These are phyloP conservation scores for Pogoniulus pusillus DNA, from an alignment of 2,797 vertebrate species.

Conservation along the genomic window DNA sequence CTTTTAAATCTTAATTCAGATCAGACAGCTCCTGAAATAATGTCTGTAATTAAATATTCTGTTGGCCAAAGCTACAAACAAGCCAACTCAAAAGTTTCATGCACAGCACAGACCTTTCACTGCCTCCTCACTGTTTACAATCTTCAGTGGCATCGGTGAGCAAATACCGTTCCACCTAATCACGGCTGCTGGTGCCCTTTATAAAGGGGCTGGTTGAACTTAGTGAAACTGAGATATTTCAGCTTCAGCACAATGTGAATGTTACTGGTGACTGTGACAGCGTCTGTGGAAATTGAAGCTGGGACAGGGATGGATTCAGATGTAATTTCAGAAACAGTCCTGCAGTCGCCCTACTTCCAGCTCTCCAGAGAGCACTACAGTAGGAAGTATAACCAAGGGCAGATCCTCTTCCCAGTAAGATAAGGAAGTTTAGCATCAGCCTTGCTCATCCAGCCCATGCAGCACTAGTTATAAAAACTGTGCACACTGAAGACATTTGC, in stretches of 20 bases:
- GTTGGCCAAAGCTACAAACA: neutral
- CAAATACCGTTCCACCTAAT: neutral
- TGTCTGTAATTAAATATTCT: neutral
- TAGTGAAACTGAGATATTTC: neutral
- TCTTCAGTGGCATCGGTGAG: neutral
- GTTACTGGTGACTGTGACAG: neutral
- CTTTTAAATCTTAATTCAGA: neutral
- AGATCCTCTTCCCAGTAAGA: neutral
- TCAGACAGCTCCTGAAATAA: neutral
- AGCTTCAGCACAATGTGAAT: neutral
- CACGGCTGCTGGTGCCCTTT: neutral
- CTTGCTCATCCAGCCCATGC: neutral
- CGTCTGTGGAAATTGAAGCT: neutral
- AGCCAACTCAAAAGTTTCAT: neutral
- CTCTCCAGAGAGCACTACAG: neutral
- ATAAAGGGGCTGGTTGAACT: neutral
- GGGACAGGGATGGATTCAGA: neutral
- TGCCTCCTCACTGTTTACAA: neutral
- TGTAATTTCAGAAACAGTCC: neutral
- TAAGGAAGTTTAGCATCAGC: accelerated
- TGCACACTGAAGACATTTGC: neutral
- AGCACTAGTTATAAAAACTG: neutral
- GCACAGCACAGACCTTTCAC: neutral
- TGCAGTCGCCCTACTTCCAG: neutral
- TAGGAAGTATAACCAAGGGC: neutral